Evolutionary conservation across 2,113 vertebrate genomes (phyloP).

Genomic region (Scophthalmus maximus): DNA sequence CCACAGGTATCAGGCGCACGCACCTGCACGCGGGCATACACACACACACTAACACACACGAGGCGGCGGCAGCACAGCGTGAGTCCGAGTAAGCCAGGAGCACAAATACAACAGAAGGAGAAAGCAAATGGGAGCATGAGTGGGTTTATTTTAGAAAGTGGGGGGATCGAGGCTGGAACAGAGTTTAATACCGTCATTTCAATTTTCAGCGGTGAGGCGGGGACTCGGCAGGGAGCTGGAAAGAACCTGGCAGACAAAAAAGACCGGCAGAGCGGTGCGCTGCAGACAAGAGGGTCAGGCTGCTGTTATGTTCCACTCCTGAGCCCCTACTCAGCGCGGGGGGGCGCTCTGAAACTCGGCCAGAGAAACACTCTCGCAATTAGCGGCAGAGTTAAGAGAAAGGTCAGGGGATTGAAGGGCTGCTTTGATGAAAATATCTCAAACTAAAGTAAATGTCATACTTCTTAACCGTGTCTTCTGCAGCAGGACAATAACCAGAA

Average conservation of each 20-base stretch:
- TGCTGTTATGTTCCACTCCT: slow-evolving; percentile 37
- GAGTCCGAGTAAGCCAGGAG: slow-evolving; percentile 24
- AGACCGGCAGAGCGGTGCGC: slow-evolving; percentile 14
- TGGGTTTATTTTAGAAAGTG: slow-evolving; percentile 49
- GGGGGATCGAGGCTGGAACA: neutral
- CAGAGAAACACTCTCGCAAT: slow-evolving; percentile 23
- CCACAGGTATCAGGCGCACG: neutral
- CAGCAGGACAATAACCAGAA: neutral
- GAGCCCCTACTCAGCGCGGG: slow-evolving; percentile 26
- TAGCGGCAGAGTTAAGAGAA: slow-evolving; percentile 45
- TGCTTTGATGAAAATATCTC: slow-evolving; percentile 42
- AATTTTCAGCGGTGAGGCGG: slow-evolving; percentile 45
- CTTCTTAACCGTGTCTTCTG: slow-evolving; percentile 15
- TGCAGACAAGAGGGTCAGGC: slow-evolving; percentile 22
- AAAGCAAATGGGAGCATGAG: slow-evolving; percentile 22
- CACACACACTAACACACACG: neutral
- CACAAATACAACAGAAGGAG: slow-evolving; percentile 17
- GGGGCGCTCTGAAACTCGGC: slow-evolving; percentile 9
- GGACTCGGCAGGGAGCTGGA: slow-evolving; percentile 33
- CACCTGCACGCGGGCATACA: neutral
- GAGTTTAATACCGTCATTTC: slow-evolving; percentile 63
- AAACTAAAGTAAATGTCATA: slow-evolving; percentile 48
- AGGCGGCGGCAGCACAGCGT: neutral
- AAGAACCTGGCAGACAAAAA: slow-evolving; percentile 10
- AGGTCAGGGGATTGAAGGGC: slow-evolving; percentile 47